Percentiles rank a stretch among this genome's conserved stretches.
phyloP scores from a whole-genome alignment of 30 jellyfish, hydroid and myxozoan genomes.

The Hydra vulgaris region DNA sequence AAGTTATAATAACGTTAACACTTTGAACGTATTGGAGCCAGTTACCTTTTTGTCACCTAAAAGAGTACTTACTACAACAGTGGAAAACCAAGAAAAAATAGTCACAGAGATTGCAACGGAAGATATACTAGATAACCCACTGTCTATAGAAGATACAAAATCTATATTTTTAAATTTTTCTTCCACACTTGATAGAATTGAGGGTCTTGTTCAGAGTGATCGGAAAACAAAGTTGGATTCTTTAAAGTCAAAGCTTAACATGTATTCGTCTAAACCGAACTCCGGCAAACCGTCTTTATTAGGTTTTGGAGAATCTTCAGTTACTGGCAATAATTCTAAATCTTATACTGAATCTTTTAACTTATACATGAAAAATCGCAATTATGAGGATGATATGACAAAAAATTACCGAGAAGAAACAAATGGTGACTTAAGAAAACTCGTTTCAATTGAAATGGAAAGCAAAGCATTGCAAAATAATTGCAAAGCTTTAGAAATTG shows the following conservation, averaged over 20 bases:
- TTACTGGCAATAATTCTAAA: slow-evolving; percentile 6
- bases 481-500: slow-evolving; percentile 8
- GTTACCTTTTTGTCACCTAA: background rate
- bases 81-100: slow-evolving; percentile 22
- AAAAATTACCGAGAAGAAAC: background rate
- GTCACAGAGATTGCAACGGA: slow-evolving; percentile 25
- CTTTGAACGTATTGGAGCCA: background rate
- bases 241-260: background rate
- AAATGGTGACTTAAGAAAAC: background rate
- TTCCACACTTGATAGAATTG: slow-evolving; percentile 29
- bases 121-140: slow-evolving; percentile 8
- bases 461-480: slow-evolving; percentile 4
- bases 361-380: background rate
- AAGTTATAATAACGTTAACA: background rate
- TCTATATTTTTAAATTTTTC: slow-evolving; percentile 12
- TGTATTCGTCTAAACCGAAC: background rate
- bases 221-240: slow-evolving; percentile 17
- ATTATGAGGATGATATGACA: background rate
- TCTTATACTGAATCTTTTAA: background rate
- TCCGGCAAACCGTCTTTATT: slow-evolving; percentile 8
- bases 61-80: slow-evolving; percentile 13
- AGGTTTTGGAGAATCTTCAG: slow-evolving; percentile 1
- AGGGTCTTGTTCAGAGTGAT: slow-evolving; percentile 6
- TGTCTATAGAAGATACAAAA: background rate
- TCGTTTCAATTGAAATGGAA: slow-evolving; percentile 10